Percentiles rank a stretch among this genome's conserved stretches.
Evolutionary conservation across 2,113 vertebrate species (phyloP).

Genomic region (Noturus placidus): DNA sequence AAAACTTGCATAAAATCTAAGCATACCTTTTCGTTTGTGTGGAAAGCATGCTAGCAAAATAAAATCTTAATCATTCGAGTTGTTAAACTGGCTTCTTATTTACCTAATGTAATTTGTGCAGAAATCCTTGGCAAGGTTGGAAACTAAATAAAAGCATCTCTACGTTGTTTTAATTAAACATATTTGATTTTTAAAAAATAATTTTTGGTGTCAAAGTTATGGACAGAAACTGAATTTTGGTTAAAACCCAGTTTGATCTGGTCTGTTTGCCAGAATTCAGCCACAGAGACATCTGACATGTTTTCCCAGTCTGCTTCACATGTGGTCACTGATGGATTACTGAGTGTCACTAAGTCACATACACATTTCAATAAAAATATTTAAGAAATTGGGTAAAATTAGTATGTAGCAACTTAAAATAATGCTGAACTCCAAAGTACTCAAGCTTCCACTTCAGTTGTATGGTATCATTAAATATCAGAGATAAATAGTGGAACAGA

Average conservation of each 20-base stretch:
- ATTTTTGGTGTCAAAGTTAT: background rate
- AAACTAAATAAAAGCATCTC: background rate
- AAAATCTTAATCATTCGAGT: no score
- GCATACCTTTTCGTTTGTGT: background rate
- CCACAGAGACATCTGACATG: background rate
- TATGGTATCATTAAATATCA: constrained; percentile 20
- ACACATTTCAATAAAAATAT: background rate
- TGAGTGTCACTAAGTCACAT: constrained; percentile 21
- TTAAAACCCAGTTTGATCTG: background rate
- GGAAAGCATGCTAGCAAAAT: background rate
- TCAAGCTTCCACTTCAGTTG: background rate
- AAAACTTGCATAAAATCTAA: background rate
- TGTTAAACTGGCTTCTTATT: background rate
- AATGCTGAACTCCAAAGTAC: background rate
- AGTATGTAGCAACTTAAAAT: background rate
- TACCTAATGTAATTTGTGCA: background rate
- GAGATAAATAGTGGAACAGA: constrained; percentile 30
- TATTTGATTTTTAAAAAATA: background rate
- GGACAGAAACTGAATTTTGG: background rate
- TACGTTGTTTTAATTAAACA: background rate
- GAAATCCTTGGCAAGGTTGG: background rate
- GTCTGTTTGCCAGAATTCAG: background rate
- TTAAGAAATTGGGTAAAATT: background rate
- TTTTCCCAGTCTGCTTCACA: constrained; percentile 25
- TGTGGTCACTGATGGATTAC: constrained; percentile 56